Evolutionary conservation across 1,140 invertebrate genomes (phyloP).

Genomic region (Lerema accius): DNA sequence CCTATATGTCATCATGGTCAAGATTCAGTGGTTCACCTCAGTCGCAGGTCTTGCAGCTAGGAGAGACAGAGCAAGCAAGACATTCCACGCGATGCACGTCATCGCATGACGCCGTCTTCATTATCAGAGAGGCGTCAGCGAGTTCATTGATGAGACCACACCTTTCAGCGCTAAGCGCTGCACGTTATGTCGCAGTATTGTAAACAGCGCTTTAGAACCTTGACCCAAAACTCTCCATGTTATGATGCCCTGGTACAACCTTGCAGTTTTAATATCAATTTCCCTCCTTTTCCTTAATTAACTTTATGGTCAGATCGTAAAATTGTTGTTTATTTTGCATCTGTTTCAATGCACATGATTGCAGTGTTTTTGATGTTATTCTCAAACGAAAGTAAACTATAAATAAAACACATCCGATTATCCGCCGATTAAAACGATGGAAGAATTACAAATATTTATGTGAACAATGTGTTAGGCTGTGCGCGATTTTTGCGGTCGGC

Average conservation of each 20-base stretch:
- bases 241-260: background rate
- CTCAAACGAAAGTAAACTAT: background rate
- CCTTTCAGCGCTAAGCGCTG: slow-evolving; percentile 49
- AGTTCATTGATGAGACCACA: slow-evolving; percentile 48
- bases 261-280: background rate
- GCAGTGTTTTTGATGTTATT: too few species aligned
- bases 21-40: background rate
- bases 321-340: too few species aligned
- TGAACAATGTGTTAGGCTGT: slow-evolving; percentile 70
- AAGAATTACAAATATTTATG: slow-evolving; percentile 63
- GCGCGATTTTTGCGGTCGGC: slow-evolving; percentile 70
- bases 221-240: slow-evolving; percentile 2
- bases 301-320: too few species aligned
- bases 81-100: slow-evolving; percentile 62
- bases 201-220: slow-evolving; percentile 8
- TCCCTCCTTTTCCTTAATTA: background rate
- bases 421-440: slow-evolving; percentile 26
- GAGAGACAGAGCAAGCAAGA: slow-evolving; percentile 47
- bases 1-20: background rate
- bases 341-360: background rate
- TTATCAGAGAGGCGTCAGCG: slow-evolving; percentile 58
- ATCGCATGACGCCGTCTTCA: slow-evolving; percentile 65
- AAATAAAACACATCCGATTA: slow-evolving; percentile 3
- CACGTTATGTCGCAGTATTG: background rate
- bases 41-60: background rate